Base-by-base conservation (phyloP, 1,140 invertebrate species). In the Micrasema minimum region DNA sequence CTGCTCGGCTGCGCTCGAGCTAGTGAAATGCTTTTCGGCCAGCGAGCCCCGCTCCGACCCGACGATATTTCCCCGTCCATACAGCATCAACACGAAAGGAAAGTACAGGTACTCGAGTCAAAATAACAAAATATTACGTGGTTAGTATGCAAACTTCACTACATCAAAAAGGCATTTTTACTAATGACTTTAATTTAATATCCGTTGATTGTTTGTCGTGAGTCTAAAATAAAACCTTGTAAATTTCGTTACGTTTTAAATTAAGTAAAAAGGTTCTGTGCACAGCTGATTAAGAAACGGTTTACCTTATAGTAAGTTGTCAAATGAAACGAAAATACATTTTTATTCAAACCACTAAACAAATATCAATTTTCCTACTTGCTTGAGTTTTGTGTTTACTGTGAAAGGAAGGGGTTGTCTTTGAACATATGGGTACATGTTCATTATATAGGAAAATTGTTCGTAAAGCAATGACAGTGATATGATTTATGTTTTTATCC, bases 1-100 rank as follows among this genome's bases (percentile, higher is more conserved):
- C 72, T 51, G 53, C 66, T 67, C 72, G 66, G 68, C 72, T 50
- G 72, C 72, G 62, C 62, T 51, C 72, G 46, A 69, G 65, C 64
- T 53, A 74, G 68, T 74, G 72, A 73, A 73, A 66, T 59, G 6
- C 11, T 38, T 26, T n/a, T n/a, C 45, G 22, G 59, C 38, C 35
- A 48, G 57, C 51, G 22, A 37, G 67, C 20, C 26, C 16, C 48
- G 23, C 43, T 2, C 23, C n/a, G 46, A 22, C 23, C 46, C 16
- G n/a, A n/a, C n/a, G n/a, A n/a, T n/a, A n/a, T n/a, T n/a, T 9
- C 48, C 20, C 20, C 31, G 31, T 14, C 18, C 2, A 18, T 11
- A 1, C 31, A 45, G 18, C 2, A 0, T 18, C 9, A 20, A 37
- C n/a, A n/a, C n/a, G n/a, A n/a, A n/a, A 38, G 26, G 53, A 35